Conservation (phyloP, 2,888 invertebrate species). For the Hetaerina titia region DNA sequence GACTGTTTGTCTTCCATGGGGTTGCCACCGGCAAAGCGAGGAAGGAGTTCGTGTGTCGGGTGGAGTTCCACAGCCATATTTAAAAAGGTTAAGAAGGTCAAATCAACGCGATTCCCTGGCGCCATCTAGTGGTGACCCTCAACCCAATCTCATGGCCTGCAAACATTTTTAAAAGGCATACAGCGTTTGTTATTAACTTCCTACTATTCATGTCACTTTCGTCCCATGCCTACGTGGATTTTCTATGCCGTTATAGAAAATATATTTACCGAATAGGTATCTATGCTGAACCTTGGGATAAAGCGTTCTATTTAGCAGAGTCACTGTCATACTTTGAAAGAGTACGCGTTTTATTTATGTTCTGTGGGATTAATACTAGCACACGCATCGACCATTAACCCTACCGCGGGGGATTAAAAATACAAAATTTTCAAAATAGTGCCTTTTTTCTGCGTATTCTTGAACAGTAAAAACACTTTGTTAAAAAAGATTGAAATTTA, state of each 20-base stretch:
- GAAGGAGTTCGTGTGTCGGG: background rate
- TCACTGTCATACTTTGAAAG: no score
- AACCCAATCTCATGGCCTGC: conserved; percentile 20
- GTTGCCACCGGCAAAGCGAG: background rate
- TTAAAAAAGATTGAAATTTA: no score
- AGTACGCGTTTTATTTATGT: no score
- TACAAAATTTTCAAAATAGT: no score
- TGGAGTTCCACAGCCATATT: background rate
- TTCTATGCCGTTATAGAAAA: background rate
- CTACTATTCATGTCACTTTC: background rate
- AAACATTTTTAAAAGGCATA: conserved; percentile 16
- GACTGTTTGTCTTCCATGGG: conserved; percentile 36
- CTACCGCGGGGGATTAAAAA: no score
- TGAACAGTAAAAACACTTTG: no score
- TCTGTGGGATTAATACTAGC: no score
- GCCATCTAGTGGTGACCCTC: conserved; percentile 50
- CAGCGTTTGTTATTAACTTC: background rate
- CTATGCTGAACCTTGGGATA: no score
- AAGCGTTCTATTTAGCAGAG: no score
- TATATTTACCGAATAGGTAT: background rate
- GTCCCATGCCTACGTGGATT: background rate
- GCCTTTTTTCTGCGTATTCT: no score
- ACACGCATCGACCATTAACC: no score
- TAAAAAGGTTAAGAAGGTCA: conserved; percentile 60
- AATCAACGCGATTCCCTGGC: conserved; percentile 50